Percentiles rank a stretch among this genome's conserved stretches.
phyloP scores from a whole-genome alignment of 2,888 invertebrate species.

The Nephrotoma flavescens region DNA sequence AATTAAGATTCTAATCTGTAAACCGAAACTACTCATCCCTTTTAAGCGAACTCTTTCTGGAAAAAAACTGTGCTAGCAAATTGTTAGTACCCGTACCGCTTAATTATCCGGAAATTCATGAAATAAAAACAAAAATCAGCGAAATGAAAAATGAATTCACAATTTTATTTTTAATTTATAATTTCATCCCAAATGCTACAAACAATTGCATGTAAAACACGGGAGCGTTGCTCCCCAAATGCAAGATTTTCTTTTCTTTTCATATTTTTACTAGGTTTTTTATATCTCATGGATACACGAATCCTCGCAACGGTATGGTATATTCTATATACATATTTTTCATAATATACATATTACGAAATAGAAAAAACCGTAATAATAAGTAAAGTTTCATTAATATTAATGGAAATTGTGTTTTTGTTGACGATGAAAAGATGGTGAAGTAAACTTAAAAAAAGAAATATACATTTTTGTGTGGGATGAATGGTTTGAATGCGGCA shows the following conservation, averaged over 20 bases:
- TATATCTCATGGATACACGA: not conserved
- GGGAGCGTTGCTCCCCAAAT: not conserved
- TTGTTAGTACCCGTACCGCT: not conserved
- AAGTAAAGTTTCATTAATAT: not conserved
- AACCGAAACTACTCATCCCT: too few relatives aligned
- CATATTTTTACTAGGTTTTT: not conserved
- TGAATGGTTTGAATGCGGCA: not conserved
- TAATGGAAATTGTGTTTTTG: not conserved
- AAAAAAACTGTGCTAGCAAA: not conserved
- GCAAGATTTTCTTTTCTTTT: not conserved
- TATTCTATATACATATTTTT: not conserved
- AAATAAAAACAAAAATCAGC: not conserved
- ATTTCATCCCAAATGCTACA: not conserved
- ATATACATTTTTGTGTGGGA: not conserved
- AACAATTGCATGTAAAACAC: not conserved
- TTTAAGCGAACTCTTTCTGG: not conserved
- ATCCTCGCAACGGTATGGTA: not conserved
- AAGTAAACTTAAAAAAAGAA: not conserved
- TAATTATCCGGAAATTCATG: not conserved
- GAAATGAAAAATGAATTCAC: not conserved
- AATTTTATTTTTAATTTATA: not conserved
- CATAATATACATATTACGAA: not conserved
- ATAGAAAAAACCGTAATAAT: not conserved
- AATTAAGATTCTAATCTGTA: too few relatives aligned
- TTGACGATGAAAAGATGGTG: not conserved